A percentile compares a stretch with the other conserved stretches of the same genome.
These are phyloP conservation scores for Calosoma granatense DNA, from an alignment of 1,140 invertebrate genomes.

Conservation along the genomic window DNA sequence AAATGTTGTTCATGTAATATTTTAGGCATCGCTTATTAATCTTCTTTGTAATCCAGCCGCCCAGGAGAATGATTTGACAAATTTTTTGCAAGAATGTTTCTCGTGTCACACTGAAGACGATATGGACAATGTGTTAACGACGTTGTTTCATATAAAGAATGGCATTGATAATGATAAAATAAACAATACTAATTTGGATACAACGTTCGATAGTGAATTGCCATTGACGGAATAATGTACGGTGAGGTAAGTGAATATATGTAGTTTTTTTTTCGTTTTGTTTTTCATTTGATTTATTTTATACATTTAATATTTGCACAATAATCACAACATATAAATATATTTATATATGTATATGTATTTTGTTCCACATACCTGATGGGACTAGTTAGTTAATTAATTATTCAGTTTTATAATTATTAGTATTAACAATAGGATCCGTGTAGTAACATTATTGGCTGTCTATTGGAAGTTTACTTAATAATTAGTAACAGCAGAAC, in stretches of 20 bases:
- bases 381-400: conserved; percentile 22
- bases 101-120: conserved; percentile 1
- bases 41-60: background rate
- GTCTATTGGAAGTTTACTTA: conserved; percentile 10
- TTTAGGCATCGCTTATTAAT: background rate
- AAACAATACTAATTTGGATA: background rate
- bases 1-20: background rate
- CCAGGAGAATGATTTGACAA: background rate
- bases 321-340: conserved; percentile 33
- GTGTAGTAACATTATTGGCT: conserved; percentile 5
- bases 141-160: background rate
- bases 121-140: background rate
- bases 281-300: background rate
- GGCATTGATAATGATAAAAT: background rate
- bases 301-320: conserved; percentile 20
- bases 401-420: too few relatives aligned
- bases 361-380: conserved; percentile 36
- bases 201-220: too few relatives aligned
- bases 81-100: background rate
- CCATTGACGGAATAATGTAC: too few relatives aligned
- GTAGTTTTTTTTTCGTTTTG: too few relatives aligned
- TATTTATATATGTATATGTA: conserved; percentile 23
- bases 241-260: background rate
- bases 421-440: conserved; percentile 10
- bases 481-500: background rate